Evolutionary conservation across 2,113 vertebrate genomes (phyloP), one percentile per base, ranked within the genome.

Genomic region (Tiliqua scincoides): DNA sequence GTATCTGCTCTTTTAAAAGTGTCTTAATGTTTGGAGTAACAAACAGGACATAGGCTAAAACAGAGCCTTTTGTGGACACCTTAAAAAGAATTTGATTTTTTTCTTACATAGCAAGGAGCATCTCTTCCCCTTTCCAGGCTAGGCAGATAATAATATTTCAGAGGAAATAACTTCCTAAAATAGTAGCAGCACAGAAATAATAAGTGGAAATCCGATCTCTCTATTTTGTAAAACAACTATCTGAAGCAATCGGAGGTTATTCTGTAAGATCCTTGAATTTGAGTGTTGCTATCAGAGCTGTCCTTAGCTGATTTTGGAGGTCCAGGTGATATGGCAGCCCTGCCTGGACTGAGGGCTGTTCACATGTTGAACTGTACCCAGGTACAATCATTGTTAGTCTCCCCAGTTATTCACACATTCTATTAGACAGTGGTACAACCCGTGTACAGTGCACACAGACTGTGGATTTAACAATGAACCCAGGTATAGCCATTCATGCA

Each of bases 201-300:
- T 5, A 15, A 0, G 0, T 59, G 15, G 72, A 3, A 72, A 0
- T 77, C 67, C 81, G 61, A 11, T 74, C 72, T 1, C 73, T 15
- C 2, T 4, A 1, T 82, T 82, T 35, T 32, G 8, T 52, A 61
- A 35, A 8, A 43, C 62, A 0, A 27, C 2, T 0, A 0, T 18
- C 59, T 0, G 0, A 2, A 0, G 0, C 71, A 77, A 70, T 67
- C 15, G 0, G 0, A 0, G 21, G n/a, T 11, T 0, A 40, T 37
- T 61, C 52, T 35, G 71, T 0, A 0, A 87, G 68, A 68, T n/a
- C 0, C 0, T n/a, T 84, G 35, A 57, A 37, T 61, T 65, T 80
- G 61, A 54, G 15, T 0, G 0, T 12, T 25, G 57, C 75, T 15
- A 10, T 35, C 40, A 67, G 61, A 76, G 43, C 37, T 27, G 18